Percentiles rank a stretch among this genome's conserved stretches.
These are phyloP conservation scores for Procavia capensis DNA, from an alignment of 2,113 vertebrate genomes.

Conservation along the genomic window DNA sequence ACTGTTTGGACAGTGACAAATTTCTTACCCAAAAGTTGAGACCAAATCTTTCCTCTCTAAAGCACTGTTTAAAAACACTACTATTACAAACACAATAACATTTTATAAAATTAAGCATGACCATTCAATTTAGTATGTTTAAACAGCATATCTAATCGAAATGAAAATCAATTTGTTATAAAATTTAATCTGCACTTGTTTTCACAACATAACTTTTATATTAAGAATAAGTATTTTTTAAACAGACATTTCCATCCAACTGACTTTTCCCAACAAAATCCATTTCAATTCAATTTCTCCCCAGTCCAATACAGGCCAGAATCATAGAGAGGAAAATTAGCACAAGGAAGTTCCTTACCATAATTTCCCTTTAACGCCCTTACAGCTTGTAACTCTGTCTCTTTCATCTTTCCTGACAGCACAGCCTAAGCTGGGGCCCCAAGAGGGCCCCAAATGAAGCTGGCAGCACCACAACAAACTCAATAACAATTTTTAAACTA, in stretches of 20 bases:
- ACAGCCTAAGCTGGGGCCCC: background rate
- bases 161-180: conserved; percentile 14
- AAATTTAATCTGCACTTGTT: conserved; percentile 7
- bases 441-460: background rate
- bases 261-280: conserved; percentile 6
- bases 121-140: conserved; percentile 11
- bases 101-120: background rate
- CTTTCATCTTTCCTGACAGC: background rate
- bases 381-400: background rate
- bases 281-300: conserved; percentile 18
- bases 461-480: background rate
- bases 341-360: background rate
- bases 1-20: background rate
- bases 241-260: background rate
- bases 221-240: background rate
- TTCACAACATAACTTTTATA: background rate
- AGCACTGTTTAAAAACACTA: conserved; percentile 13
- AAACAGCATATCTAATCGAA: background rate
- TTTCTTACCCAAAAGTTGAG: background rate
- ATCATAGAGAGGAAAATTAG: background rate
- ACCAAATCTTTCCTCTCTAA: background rate
- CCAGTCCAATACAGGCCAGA: background rate
- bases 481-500: background rate
- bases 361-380: background rate
- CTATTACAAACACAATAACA: background rate